These are phyloP conservation scores for Protodeltote pygarga DNA, from an alignment of 2,888 invertebrate species.

Conservation along the genomic window DNA sequence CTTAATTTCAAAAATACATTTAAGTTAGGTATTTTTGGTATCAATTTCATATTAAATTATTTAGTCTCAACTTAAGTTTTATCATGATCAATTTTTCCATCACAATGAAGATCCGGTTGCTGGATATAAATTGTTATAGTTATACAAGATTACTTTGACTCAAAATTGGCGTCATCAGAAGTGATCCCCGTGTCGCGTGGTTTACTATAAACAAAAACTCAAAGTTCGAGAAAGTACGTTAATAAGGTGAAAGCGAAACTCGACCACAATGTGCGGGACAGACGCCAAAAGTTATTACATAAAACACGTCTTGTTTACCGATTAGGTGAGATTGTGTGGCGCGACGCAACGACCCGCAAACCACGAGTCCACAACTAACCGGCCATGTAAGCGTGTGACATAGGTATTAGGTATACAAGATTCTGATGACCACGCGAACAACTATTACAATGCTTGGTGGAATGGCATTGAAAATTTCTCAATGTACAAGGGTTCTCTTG, in stretches of 20 bases:
- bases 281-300: conserved; percentile 75
- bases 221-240: conserved; percentile 77
- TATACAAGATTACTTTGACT: conserved; percentile 18
- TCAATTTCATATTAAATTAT: too few species aligned
- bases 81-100: too few species aligned
- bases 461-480: conserved; percentile 4
- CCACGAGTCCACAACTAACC: conserved; percentile 29
- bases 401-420: too few species aligned
- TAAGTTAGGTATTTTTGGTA: too few species aligned
- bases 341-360: conserved; percentile 40
- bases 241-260: conserved; percentile 80
- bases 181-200: conserved; percentile 38
- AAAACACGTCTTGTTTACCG: conserved; percentile 73
- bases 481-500: too few species aligned
- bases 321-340: conserved; percentile 68
- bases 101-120: conserved; percentile 47
- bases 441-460: neutral
- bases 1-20: conserved; percentile 17
- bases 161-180: conserved; percentile 39
- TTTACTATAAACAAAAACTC: conserved; percentile 53
- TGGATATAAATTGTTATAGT: conserved; percentile 35
- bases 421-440: conserved; percentile 6
- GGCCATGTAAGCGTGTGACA: too few species aligned
- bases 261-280: conserved; percentile 61
- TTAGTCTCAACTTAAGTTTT: too few species aligned